Evolutionary conservation across 2,113 vertebrate species (phyloP).

Genomic region (Phoenicopterus ruber): DNA sequence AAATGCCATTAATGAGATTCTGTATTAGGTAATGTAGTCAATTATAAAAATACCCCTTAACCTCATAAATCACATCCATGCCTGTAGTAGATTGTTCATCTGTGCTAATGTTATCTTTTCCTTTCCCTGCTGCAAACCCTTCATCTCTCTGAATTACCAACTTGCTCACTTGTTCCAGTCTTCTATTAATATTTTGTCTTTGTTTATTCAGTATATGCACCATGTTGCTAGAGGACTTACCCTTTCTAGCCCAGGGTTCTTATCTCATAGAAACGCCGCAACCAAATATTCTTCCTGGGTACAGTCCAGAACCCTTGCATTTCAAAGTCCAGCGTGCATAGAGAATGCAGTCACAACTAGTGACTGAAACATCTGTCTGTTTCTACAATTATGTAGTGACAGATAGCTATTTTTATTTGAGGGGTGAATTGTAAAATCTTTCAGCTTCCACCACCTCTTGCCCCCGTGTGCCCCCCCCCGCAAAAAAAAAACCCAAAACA

Average conservation of each 20-base stretch:
- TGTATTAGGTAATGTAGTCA: not conserved
- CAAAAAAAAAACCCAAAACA: too few species aligned
- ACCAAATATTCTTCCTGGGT: not conserved
- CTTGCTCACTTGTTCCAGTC: not conserved
- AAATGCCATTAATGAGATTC: not conserved
- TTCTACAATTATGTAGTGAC: not conserved
- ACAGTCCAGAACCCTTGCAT: not conserved
- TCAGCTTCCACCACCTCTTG: not conserved
- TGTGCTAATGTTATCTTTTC: not conserved
- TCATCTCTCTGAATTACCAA: not conserved
- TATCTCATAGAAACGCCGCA: not conserved
- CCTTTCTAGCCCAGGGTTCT: not conserved
- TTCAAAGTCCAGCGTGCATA: not conserved
- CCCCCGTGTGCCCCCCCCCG: fast-evolving
- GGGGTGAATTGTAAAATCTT: not conserved
- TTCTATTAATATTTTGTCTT: not conserved
- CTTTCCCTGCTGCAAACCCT: not conserved
- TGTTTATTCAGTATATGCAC: not conserved
- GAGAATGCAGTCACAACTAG: not conserved
- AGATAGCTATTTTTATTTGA: not conserved
- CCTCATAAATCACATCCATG: not conserved
- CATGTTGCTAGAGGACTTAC: not conserved
- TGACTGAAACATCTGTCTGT: not conserved
- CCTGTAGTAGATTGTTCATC: not conserved
- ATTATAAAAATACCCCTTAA: not conserved